Evolutionary conservation across 2,113 vertebrate species (phyloP).

Genomic region (Otolemur garnettii): DNA sequence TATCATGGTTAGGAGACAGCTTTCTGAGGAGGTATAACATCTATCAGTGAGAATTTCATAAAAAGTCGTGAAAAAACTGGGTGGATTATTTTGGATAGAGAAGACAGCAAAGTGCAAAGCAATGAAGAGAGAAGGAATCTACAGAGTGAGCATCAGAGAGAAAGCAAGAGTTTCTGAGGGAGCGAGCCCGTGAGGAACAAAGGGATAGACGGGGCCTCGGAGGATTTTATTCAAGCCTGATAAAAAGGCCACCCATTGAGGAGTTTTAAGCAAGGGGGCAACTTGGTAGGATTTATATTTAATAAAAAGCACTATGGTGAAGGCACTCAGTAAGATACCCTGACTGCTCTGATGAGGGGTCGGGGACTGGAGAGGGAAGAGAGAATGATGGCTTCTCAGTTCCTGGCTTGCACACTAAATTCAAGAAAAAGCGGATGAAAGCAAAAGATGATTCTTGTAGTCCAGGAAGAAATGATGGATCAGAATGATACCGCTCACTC

Average conservation of each 20-base stretch:
- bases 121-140: neutral
- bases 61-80: neutral
- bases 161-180: neutral
- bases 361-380: too few species aligned
- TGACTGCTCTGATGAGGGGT: neutral
- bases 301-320: neutral
- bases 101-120: neutral
- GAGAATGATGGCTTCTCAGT: neutral
- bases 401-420: neutral
- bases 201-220: neutral
- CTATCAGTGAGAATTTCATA: neutral
- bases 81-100: neutral
- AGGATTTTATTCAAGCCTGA: neutral
- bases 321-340: neutral
- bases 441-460: neutral
- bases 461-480: slow-evolving; percentile 3
- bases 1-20: neutral
- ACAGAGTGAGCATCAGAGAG: neutral
- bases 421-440: neutral
- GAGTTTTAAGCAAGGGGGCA: neutral
- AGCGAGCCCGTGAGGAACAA: neutral
- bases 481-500: neutral
- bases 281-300: neutral
- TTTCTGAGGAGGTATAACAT: neutral
- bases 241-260: neutral